Base-by-base conservation (phyloP, 2,888 invertebrate species). In the Harpagoxenus sublaevis region DNA sequence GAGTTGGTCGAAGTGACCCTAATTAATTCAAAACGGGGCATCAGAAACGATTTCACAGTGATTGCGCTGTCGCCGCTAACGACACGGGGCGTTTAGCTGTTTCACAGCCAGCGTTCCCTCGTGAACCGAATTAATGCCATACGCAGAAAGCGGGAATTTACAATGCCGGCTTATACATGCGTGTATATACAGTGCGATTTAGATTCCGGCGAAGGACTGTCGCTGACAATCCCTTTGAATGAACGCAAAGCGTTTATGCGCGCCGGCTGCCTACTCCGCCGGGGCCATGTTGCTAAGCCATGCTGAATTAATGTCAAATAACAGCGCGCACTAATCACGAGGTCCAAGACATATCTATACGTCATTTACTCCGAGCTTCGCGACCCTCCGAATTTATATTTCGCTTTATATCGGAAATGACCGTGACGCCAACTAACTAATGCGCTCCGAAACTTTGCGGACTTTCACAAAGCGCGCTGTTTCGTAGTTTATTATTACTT, bases 261-360 rank as follows among this genome's bases (percentile, higher is more conserved):
- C 35, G 35, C 48, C n/a, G 62, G 39, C 48, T 65, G 83, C 85
- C 84, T 71, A 79, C 60, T 42, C 28, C 55, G 45, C n/a, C 51
- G 55, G 45, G 55, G 39, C 66, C 31, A n/a, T 35, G 65, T 68
- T 57, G 45, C 81, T 70, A 77, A 88, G 89, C 74, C 51, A 53
- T 28, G 65, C 74, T 86, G 78, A 86, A 91, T 91, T 91, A 89
- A 91, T 89, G 88, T 86, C 84, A 87, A 89, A 89, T 84, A 87
- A 73, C 79, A 66, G 73, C 53, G 55, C 57, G 70, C 57, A 86
- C 85, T 89, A 86, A 90, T 89, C 83, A 84, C 10, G 18, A 53
- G 18, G 45, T 55, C 48, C 53, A 45, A 31, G 77, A 42, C 82
- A 18, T 73, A 65, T 51, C 18, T 42, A 18, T 42, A 18, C 45